Base-by-base conservation (phyloP, 2,888 invertebrate genomes). In the Sesamia inferens region DNA sequence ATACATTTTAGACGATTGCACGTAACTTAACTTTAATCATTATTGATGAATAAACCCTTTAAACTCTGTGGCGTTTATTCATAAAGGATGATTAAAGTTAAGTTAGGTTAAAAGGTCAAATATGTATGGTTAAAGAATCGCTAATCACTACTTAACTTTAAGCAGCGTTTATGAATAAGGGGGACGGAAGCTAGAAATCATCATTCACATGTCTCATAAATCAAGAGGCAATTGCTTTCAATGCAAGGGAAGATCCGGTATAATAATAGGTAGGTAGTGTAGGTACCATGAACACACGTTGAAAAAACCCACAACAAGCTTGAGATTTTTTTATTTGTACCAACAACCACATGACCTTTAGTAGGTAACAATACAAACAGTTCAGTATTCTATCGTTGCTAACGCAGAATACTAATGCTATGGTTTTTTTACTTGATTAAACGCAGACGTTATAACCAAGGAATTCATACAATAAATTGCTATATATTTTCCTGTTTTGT, bases 401-500 rank as follows among this genome's bases (percentile, higher is more conserved):
- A 57, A 59, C 59, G 47, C 39, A 76, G 82, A 72, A 81, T 81
- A 24, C 69, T 70, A 68, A 84, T 77, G 19, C 61, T 67, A 57
- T n/a, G 63, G 58, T 73, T 81, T 85, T 81, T 82, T 85, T 72
- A 70, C 58, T 58, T 59, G 61, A 71, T 68, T 72, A 54, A 69
- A 69, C 69, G n/a, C 58, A 69, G 61, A 68, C 68, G 58, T 59
- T 67, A 48, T 44, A 61, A 13, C n/a, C 64, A 61, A 67, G 31
- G 69, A 68, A 62, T 81, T 70, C 68, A 59, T 48, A 39, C 11
- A 72, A 63, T 62, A 68, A 66, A 54, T 68, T 75, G 39, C 42
- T 51, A 63, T 75, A 44, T 31, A n/a, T 81, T 77, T 81, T 76
- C 78, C 78, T 84, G 71, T 54, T 59, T 67, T 58, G 22, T 76